A percentile compares a stretch with the other conserved stretches of the same genome.
phyloP scores from a whole-genome alignment of 2,797 vertebrate species.

The Anomalospiza imberbis region DNA sequence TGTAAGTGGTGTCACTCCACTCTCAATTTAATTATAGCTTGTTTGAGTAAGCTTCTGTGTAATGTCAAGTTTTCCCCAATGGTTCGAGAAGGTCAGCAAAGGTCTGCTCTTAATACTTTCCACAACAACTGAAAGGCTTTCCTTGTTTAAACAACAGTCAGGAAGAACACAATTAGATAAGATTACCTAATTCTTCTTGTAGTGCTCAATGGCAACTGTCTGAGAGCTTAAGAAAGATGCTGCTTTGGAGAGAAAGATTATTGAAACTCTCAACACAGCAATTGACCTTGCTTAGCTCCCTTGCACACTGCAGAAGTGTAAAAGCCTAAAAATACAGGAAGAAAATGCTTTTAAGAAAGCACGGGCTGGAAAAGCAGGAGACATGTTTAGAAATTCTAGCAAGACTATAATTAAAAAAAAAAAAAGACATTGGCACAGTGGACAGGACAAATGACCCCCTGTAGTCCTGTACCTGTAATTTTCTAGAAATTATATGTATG shows the following conservation, averaged over 20 bases:
- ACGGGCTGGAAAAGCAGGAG: background rate
- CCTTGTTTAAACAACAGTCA: constrained; percentile 76
- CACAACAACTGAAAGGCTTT: constrained; percentile 82
- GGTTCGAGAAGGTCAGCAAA: constrained; percentile 83
- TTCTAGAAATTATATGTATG: background rate
- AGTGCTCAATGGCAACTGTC: background rate
- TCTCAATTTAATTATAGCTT: constrained; percentile 82
- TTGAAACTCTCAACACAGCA: background rate
- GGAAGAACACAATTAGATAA: constrained; percentile 83
- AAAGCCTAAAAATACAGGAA: background rate
- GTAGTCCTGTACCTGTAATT: background rate
- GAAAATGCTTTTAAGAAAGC: background rate
- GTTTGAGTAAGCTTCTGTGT: constrained; percentile 83
- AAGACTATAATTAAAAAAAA: background rate
- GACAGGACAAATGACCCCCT: background rate
- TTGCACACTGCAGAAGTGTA: background rate
- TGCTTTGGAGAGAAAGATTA: background rate
- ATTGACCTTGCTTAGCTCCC: background rate
- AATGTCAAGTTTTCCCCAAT: constrained; percentile 79
- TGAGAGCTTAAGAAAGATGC: background rate
- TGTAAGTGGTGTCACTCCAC: constrained; percentile 78
- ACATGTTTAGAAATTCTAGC: background rate
- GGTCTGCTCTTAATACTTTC: constrained; percentile 82
- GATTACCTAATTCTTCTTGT: constrained; percentile 84
- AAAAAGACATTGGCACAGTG: background rate